Evolutionary conservation across 2,113 vertebrate genomes (phyloP).

Genomic region (Burhinus bistriatus): DNA sequence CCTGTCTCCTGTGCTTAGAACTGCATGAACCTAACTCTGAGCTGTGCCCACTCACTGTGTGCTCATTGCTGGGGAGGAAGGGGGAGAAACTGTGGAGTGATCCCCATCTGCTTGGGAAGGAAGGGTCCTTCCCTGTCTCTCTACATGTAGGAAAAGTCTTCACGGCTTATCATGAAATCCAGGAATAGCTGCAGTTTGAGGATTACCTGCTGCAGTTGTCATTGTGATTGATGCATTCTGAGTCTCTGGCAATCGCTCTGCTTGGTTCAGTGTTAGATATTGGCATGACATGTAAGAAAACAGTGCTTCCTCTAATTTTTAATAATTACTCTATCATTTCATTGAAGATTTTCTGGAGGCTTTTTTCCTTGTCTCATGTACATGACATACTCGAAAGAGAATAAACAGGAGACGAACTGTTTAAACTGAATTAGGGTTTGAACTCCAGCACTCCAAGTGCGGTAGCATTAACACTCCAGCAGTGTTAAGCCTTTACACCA

Average conservation of each 20-base stretch:
- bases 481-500: slow-evolving; percentile 59
- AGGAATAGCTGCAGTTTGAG: not conserved
- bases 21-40: not conserved
- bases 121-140: not conserved
- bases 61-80: not conserved
- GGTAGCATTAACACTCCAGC: slow-evolving; percentile 53
- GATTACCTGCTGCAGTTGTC: not conserved
- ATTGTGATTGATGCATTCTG: not conserved
- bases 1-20: accelerated
- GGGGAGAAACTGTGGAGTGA: not conserved
- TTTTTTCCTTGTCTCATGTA: not conserved
- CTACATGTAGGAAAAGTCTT: not conserved
- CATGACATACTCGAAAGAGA: not conserved
- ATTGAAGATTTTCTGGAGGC: not conserved
- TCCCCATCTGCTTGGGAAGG: not conserved
- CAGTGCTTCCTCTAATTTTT: not conserved
- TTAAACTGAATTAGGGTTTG: not conserved
- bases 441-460: not conserved
- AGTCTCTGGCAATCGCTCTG: not conserved
- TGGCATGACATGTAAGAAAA: not conserved
- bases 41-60: not conserved
- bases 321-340: not conserved
- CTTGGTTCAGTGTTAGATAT: not conserved
- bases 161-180: not conserved
- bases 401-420: not conserved